Evolutionary conservation across 2,113 vertebrate species (phyloP).

Genomic region (Riparia riparia): DNA sequence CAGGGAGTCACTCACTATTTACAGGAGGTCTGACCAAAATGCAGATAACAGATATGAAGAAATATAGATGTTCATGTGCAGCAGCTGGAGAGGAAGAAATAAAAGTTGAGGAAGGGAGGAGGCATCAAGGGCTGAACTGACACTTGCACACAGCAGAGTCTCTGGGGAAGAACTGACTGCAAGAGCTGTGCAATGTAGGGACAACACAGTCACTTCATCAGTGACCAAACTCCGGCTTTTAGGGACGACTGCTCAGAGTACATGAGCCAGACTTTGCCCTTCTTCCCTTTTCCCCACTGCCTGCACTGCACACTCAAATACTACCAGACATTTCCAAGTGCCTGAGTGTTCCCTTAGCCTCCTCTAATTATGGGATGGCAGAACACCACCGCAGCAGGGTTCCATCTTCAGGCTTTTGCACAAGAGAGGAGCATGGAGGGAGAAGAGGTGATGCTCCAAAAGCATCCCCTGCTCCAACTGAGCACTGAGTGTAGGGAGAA

Average conservation of each 20-base stretch:
- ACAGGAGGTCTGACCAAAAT: not conserved
- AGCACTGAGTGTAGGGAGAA: not conserved
- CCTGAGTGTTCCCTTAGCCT: not conserved
- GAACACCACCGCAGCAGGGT: not conserved
- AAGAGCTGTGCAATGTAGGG: not conserved
- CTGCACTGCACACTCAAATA: not conserved
- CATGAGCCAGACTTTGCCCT: not conserved
- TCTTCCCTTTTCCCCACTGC: not conserved
- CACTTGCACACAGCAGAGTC: not conserved
- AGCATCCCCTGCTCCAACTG: not conserved
- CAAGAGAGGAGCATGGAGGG: not conserved
- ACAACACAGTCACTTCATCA: not conserved
- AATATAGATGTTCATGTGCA: not conserved
- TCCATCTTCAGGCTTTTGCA: not conserved
- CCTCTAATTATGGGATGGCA: not conserved
- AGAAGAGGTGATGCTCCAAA: not conserved
- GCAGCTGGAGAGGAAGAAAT: not conserved
- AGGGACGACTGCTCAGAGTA: not conserved
- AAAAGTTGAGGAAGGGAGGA: not conserved
- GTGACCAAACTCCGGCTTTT: not conserved
- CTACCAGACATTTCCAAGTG: not conserved
- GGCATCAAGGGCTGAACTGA: not conserved
- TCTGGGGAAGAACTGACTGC: not conserved
- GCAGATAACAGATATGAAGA: slow-evolving; percentile 16
- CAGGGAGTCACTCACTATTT: not conserved